A percentile compares a stretch with the other conserved stretches of the same genome.
These are phyloP conservation scores for Opisthocomus hoazin DNA, from an alignment of 2,113 vertebrate genomes.

Conservation along the genomic window DNA sequence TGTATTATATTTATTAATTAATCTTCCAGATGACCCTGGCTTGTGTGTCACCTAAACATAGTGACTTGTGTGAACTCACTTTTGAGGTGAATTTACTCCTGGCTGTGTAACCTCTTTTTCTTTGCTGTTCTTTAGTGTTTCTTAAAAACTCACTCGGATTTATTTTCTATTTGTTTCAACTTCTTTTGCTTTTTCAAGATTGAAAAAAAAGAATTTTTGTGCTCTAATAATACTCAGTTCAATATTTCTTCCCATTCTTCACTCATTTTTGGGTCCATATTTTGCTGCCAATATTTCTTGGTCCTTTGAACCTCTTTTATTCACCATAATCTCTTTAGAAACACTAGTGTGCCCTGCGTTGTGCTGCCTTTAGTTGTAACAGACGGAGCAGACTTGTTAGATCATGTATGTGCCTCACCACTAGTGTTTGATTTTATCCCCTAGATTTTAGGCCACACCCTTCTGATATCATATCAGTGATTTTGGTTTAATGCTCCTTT, in stretches of 20 bases:
- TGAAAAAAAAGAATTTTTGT: neutral
- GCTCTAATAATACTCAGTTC: neutral
- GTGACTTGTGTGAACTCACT: neutral
- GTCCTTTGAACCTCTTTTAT: neutral
- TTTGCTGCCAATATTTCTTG: neutral
- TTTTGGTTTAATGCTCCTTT: neutral
- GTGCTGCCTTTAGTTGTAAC: neutral
- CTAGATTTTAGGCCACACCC: neutral
- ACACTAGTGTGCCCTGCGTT: neutral
- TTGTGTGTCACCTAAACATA: neutral
- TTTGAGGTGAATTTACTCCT: neutral
- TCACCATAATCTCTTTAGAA: neutral
- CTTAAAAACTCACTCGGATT: neutral
- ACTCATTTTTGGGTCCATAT: neutral
- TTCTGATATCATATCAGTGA: neutral
- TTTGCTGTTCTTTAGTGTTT: neutral
- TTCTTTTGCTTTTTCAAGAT: neutral
- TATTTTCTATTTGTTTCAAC: neutral
- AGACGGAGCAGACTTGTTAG: neutral
- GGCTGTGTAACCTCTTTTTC: neutral
- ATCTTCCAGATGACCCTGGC: neutral
- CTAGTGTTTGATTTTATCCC: neutral
- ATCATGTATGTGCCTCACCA: neutral
- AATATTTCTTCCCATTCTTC: neutral
- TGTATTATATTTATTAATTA: neutral